Evolutionary conservation across 2,888 invertebrate genomes (phyloP), one percentile per base, ranked within the genome.

Genomic region (Boloria selene): DNA sequence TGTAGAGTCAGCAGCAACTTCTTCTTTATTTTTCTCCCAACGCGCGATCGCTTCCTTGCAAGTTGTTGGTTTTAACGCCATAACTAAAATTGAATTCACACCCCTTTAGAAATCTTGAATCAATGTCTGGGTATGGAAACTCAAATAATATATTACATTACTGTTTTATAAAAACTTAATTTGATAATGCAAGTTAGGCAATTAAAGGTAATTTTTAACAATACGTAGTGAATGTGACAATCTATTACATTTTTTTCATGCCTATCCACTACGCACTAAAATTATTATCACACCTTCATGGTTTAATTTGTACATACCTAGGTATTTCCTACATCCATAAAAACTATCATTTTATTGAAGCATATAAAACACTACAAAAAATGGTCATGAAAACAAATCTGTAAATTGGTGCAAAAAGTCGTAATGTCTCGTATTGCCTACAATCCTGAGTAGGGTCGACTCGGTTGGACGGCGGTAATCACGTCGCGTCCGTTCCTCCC

Each of bases 1-100:
- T 54, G 83, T 93, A 1, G 96, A 95, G 68, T 96, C 96, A 0
- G 93, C 86, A 0, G 96, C 94, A 65, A 92, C 88, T 59, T 93
- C 94, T 0, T 86, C 93, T 73, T 93, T 94, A 74, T 93, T 93
- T 69, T 97, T 97, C 84, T 98, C 97, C 97, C 97, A 98, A 78
- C 93, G 94, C 73, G 95, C 95, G 62, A 98, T 93, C 0, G 98
- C 98, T 77, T 97, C 97, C 85, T 96, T 96, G 68, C 96, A 95
- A 3, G 95, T 93, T 14, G 95, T 95, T 3, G 95, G 87, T 86
- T 95, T 96, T 22, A 82, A 65, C 7, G 83, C 84, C 81, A 83
- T 84, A 58, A 42, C 22, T 61, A 17, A 17, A 17, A 49, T 38
- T 17, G 38, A 38, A 17, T 38, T 38, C 2, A 7, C 7, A 38